Base-by-base conservation (phyloP, 2,888 invertebrate genomes). In the Perizoma affinitatum region DNA sequence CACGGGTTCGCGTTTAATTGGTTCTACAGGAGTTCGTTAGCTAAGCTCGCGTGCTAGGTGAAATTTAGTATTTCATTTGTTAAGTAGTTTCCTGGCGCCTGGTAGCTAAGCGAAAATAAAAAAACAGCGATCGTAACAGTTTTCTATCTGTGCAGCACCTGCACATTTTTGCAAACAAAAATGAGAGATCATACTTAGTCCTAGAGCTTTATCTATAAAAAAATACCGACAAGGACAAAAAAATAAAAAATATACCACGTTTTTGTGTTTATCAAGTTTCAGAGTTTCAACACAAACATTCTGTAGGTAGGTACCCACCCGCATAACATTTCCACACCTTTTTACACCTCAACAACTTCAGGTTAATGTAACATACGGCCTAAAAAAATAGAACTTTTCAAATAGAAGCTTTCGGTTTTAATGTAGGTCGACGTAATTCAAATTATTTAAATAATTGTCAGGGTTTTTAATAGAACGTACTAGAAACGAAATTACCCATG, bases 61-160 rank as follows among this genome's bases (percentile, higher is more conserved):
- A 72, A 73, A 69, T 74, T 71, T 73, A 66, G 76, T 74, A 76
- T 75, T 74, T 76, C 66, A 72, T 65, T 54, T 65, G 61, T 41
- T 22, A 22, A 38, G 59, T 48, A 11, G 40, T 52, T 60, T 66
- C 58, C 40, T 46, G 55, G 38, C 40, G 43, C 45, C 45, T 44
- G 42, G 36, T 41, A 50, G 51, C 47, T 35, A 61, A 54, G 33
- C 22, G 33, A 54, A 40, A 33, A 22, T 1, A 22, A 22, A 22
- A 22, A 22, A 22, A 22, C 22, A 22, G 3, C 3, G 3, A 22
- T 22, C 22, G 22, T 2, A 22, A 22, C 1, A 2, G 22, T 22
- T 22, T 22, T 22, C 22, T 22, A 22, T 22, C 22, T 22, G 22
- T 22, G 22, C 22, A 22, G 22, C 22, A 22, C 22, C 22, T 22